Percentiles rank a stretch among this genome's conserved stretches.
Evolutionary conservation across 2,113 vertebrate species (phyloP).

Genomic region (Hypanus sabinus): DNA sequence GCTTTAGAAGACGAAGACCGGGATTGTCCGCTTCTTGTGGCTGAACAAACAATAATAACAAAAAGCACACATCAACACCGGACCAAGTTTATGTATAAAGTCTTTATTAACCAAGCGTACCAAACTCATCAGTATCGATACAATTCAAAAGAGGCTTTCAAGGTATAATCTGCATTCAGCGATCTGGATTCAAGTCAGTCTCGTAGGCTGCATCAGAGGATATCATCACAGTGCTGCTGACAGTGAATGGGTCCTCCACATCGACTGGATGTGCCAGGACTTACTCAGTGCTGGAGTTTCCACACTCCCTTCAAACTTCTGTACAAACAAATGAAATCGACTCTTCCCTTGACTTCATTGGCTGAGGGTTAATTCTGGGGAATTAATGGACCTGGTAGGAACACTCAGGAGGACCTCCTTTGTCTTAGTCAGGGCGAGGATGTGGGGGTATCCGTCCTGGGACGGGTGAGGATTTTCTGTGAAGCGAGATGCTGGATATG

Average conservation of each 20-base stretch:
- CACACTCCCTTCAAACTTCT: background rate
- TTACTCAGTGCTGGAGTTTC: background rate
- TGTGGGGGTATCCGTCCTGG: background rate
- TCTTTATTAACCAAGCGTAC: background rate
- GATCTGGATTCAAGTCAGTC: slow-evolving; percentile 4
- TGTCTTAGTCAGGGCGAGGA: background rate
- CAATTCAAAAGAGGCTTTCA: background rate
- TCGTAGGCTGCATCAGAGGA: background rate
- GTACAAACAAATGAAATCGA: background rate
- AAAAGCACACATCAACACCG: background rate
- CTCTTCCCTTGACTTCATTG: background rate
- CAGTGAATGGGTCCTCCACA: background rate
- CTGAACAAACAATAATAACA: background rate
- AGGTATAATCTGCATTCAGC: background rate
- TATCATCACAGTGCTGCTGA: background rate
- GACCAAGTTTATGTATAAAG: background rate
- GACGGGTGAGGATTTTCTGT: background rate
- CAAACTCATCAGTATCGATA: background rate
- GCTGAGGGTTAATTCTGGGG: background rate
- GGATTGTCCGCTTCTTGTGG: too few species aligned
- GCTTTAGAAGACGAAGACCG: too few species aligned
- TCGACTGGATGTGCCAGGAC: background rate
- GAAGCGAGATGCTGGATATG: background rate
- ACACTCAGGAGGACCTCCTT: too few species aligned
- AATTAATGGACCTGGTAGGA: background rate